Conservation (phyloP, 2,113 vertebrate species). For the Chunga burmeisteri region DNA sequence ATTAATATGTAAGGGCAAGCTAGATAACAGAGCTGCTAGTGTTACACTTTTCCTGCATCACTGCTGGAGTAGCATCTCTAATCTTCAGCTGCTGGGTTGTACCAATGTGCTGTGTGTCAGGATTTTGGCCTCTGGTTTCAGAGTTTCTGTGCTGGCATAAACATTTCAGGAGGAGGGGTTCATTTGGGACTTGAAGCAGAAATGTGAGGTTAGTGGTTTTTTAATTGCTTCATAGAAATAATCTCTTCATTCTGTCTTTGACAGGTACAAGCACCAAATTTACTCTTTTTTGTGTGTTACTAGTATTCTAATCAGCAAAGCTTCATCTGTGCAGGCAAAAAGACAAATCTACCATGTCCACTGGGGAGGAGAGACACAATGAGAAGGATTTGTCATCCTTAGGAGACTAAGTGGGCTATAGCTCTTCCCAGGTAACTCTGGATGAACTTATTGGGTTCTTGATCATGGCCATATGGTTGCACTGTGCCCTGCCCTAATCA, state of each 20-base stretch:
- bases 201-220: not conserved
- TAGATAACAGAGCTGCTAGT: not conserved
- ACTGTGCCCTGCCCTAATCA: not conserved
- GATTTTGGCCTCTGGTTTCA: not conserved
- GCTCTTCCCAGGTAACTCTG: not conserved
- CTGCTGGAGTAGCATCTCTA: not conserved
- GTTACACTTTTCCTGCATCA: not conserved
- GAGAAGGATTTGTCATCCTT: constrained; percentile 24
- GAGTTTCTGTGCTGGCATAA: not conserved
- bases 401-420: not conserved
- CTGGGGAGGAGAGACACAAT: constrained; percentile 3
- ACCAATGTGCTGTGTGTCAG: not conserved
- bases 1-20: not conserved
- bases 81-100: not conserved
- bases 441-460: not conserved
- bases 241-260: not conserved
- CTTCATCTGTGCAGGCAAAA: not conserved
- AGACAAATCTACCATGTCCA: not conserved
- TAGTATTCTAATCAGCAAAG: not conserved
- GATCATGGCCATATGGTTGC: not conserved
- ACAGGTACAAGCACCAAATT: not conserved
- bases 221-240: not conserved
- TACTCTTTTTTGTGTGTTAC: not conserved
- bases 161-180: not conserved
- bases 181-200: not conserved